phyloP scores from a whole-genome alignment of 2,888 invertebrate genomes.

The Pristionchus entomophagus region DNA sequence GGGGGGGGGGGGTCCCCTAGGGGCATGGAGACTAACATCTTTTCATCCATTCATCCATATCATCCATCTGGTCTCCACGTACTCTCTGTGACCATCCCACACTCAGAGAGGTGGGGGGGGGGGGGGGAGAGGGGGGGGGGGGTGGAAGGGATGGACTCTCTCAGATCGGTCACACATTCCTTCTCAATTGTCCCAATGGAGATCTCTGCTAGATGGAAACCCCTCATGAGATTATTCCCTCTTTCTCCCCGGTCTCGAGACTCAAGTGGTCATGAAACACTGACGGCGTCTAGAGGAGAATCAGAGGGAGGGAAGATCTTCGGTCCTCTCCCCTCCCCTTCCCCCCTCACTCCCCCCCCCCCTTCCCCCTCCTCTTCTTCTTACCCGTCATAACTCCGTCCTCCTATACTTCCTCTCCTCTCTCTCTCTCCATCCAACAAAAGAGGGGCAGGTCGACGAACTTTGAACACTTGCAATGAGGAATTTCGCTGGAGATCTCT shows the following conservation, averaged over 20 bases:
- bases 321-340: not conserved
- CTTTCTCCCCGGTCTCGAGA: not conserved
- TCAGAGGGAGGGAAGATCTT: not conserved
- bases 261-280: not conserved
- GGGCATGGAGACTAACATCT: too few species aligned
- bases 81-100: not conserved
- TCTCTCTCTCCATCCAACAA: not conserved
- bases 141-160: too few species aligned
- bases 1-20: not conserved
- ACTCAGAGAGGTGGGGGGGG: too few species aligned
- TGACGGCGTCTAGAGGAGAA: not conserved
- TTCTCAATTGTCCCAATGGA: too few species aligned
- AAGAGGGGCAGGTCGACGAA: constrained; percentile 7
- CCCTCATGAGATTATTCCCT: too few species aligned
- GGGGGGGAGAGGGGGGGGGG: too few species aligned
- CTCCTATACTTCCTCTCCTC: not conserved
- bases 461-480: not conserved
- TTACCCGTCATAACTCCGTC: not conserved
- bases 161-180: constrained; percentile 1
- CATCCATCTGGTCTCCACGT: not conserved
- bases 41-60: not conserved
- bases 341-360: not conserved
- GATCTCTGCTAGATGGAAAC: not conserved
- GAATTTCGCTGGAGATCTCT: not conserved
- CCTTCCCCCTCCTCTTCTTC: not conserved